Base-by-base conservation (phyloP, 2,797 vertebrate genomes). In the Helicolenus hilgendorfi region DNA sequence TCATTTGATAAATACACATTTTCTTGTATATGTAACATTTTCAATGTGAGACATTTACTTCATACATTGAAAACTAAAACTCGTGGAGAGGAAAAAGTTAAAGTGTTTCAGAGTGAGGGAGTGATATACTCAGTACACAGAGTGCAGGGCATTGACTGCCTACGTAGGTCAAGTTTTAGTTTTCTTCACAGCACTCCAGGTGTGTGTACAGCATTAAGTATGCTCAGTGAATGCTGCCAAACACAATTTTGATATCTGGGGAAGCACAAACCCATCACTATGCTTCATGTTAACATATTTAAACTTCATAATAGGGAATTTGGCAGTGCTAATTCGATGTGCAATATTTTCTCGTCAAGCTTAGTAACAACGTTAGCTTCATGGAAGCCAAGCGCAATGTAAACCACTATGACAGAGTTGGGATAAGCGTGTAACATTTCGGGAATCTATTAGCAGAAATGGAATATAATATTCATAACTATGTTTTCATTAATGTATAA, bases 261-360 rank as follows among this genome's bases (percentile, higher is more conserved):
- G 55, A 6, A 81, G 62, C 56, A 74, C 10, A 69, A 77, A 77
- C 56, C 53, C 45, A 84, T 87, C 77, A 74, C 71, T 35, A 27
- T 29, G 14, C 79, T 65, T 20, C 45, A 49, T 49, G 56, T 72
- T 81, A 81, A 67, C 74, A 81, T 90, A 83, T 87, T 89, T 78
- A 77, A 89, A 90, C 86, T 80, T 80, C 56, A 80, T 86, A 80
- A 86, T 84, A 53, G 70, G 35, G 79, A 24, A 89, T 88, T 86
- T 82, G 60, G 84, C 82, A 77, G 62, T 27, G 79, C 82, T 89
- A 83, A 89, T 87, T 85, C 77, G 63, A 70, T 71, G 15, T 86
- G 72, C 27, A 81, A 70, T 75, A 81, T 88, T 60, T 75, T 65
- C 72, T 76, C 62, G 84, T 89, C 81, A 85, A 81, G 53, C 65